Evolutionary conservation across 2,113 vertebrate species (phyloP), one percentile per base, ranked within the genome.

Genomic region (Neodon shergylaensis): DNA sequence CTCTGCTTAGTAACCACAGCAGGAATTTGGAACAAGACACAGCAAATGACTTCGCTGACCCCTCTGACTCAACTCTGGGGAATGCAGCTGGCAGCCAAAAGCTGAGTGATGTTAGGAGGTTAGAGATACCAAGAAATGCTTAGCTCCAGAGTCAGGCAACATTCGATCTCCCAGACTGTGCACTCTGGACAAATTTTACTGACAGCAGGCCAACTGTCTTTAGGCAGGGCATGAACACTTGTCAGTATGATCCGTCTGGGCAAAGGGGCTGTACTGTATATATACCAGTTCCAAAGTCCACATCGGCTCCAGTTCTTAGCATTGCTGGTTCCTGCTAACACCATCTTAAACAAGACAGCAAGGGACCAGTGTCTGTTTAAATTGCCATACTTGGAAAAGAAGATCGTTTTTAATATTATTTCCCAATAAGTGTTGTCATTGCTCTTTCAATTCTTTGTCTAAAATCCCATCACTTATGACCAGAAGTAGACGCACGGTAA

Each of bases 301-400:
- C 47, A 33, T 79, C 82, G 85, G 54, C 92, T 95, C 72, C 54
- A 83, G 95, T 89, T 86, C 82, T 63, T 95, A 65, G 68, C 91
- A 61, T 88, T 63, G 76, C 89, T 68, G 33, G 58, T 4, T 92
- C 54, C 33, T 86, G 36, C 68, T 90, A 82, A 42, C 7, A 39
- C 70, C 87, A n/a, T 78, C 24, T 78, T 91, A 93, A 85, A 90
- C 52, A 82, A 22, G 77, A 52, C 31, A 47, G 72, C 36, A n/a
- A 0, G 28, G 8, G n/a, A 94, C n/a, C 86, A 90, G 79, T 66
- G 24, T 7, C 78, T 52, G 44, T 83, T 92, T 94, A 94, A 87
- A 92, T 84, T 76, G 28, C 13, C 58, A 39, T 31, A 84, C 7
- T 66, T 86, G 11, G 72, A 72, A 93, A 84, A 91, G 24, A 79